Percentiles rank a stretch among this genome's conserved stretches.
Evolutionary conservation across 2,888 invertebrate genomes (phyloP).

Genomic region (Fragum whitleyi): DNA sequence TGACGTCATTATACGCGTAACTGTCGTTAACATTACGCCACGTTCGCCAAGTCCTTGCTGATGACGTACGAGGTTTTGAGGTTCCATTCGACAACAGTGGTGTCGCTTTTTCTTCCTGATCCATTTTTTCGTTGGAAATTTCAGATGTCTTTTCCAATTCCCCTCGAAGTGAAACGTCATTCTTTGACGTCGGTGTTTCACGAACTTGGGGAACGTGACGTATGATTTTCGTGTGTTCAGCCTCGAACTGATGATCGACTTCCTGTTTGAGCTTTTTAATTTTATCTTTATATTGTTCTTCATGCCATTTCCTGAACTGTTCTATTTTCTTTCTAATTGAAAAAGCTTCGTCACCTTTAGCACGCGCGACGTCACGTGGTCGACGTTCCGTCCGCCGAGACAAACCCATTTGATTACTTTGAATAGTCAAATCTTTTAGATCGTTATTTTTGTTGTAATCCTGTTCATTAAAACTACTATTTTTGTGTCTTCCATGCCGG

Average conservation of each 20-base stretch:
- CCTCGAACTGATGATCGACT: constrained; percentile 70
- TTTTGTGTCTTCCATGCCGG: constrained; percentile 56
- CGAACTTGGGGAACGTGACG: constrained; percentile 51
- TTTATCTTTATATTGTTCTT: constrained; percentile 78
- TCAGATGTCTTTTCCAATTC: constrained; percentile 55
- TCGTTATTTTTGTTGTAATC: constrained; percentile 48
- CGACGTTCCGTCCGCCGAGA: constrained; percentile 66
- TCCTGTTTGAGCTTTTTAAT: constrained; percentile 75
- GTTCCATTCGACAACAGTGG: constrained; percentile 48
- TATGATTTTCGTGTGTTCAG: constrained; percentile 61
- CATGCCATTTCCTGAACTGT: constrained; percentile 80
- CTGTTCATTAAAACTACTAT: constrained; percentile 55
- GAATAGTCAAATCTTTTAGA: constrained; percentile 65
- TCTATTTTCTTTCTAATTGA: constrained; percentile 80
- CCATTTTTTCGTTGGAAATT: constrained; percentile 62
- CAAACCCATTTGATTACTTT: constrained; percentile 71
- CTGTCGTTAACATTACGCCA: constrained; percentile 82
- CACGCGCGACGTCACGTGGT: constrained; percentile 50
- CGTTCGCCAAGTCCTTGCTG: constrained; percentile 77
- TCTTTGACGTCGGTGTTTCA: constrained; percentile 62
- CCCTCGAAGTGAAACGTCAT: constrained; percentile 41
- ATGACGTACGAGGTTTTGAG: constrained; percentile 60
- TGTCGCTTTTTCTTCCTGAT: constrained; percentile 55
- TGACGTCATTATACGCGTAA: constrained; percentile 82
- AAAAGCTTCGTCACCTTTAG: constrained; percentile 72